Evolutionary conservation across 2,888 invertebrate species (phyloP).

Genomic region (Plebejus argus): DNA sequence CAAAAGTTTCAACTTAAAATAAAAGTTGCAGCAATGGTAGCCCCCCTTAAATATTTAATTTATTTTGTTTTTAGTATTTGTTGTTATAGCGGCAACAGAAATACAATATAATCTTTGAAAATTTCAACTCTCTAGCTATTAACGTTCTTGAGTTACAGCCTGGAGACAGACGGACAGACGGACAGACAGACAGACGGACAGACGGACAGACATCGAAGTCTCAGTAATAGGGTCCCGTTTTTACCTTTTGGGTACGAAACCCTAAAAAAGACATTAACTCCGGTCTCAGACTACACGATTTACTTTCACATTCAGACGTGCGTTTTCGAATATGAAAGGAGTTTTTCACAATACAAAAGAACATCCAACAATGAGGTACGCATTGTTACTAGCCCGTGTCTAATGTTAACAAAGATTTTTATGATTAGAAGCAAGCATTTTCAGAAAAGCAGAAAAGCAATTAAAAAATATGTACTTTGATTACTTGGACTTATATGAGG

Average conservation of each 20-base stretch:
- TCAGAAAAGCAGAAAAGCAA: neutral
- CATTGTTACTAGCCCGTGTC: conserved; percentile 7
- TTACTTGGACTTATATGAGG: neutral
- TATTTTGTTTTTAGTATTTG: too few species aligned
- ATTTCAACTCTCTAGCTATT: too few species aligned
- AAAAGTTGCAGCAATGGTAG: neutral
- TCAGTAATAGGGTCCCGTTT: too few species aligned
- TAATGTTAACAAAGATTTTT: neutral
- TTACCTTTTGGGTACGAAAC: too few species aligned
- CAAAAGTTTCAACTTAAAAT: neutral
- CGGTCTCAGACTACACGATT: neutral
- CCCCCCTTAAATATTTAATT: too few species aligned
- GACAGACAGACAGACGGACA: too few species aligned
- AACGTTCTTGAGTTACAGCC: too few species aligned
- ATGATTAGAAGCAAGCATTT: neutral
- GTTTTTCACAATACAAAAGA: neutral
- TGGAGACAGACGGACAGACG: too few species aligned
- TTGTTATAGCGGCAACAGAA: too few species aligned
- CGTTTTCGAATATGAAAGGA: neutral
- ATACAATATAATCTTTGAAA: too few species aligned
- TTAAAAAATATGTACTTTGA: neutral
- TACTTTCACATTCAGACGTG: neutral
- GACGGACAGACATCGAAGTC: too few species aligned
- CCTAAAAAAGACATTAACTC: neutral
- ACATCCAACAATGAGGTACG: neutral